Evolutionary conservation across 1,140 invertebrate species (phyloP).

Genomic region (Scaptomyza graminum): DNA sequence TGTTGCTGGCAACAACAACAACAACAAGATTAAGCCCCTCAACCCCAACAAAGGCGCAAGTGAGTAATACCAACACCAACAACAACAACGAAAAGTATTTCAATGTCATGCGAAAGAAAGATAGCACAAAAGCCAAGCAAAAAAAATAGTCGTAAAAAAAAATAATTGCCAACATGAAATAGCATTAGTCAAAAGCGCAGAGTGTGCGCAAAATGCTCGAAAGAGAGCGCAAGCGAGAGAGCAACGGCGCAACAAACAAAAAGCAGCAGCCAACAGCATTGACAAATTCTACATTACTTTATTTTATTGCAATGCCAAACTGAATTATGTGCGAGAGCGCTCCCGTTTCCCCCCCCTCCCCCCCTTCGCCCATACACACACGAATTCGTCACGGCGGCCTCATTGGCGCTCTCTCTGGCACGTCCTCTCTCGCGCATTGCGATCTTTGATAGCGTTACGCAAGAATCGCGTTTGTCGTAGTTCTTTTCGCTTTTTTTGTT

Average conservation of each 20-base stretch:
- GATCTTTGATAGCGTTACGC: slow-evolving; percentile 58
- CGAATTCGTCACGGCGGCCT: slow-evolving; percentile 2
- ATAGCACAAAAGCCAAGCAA: slow-evolving; percentile 29
- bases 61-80: slow-evolving; percentile 31
- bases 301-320: slow-evolving; percentile 41
- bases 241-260: slow-evolving; percentile 72
- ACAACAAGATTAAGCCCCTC: slow-evolving; percentile 34
- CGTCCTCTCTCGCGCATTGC: slow-evolving; percentile 13
- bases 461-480: slow-evolving; percentile 59
- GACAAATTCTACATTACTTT: slow-evolving; percentile 27
- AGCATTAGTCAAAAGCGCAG: slow-evolving; percentile 32
- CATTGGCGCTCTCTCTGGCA: background rate
- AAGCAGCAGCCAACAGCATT: slow-evolving; percentile 42
- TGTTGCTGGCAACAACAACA: slow-evolving; percentile 2
- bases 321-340: slow-evolving; percentile 33
- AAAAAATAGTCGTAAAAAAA: slow-evolving; percentile 23
- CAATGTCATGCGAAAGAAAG: slow-evolving; percentile 66
- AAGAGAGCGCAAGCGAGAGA: slow-evolving; percentile 13
- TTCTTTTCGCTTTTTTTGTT: slow-evolving; percentile 30
- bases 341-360: background rate
- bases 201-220: slow-evolving; percentile 12
- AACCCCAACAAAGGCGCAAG: slow-evolving; percentile 24
- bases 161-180: slow-evolving; percentile 38
- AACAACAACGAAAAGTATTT: slow-evolving; percentile 46
- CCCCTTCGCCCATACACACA: background rate